Evolutionary conservation across 2,888 invertebrate genomes (phyloP).

Genomic region (Lomographa bimaculata): DNA sequence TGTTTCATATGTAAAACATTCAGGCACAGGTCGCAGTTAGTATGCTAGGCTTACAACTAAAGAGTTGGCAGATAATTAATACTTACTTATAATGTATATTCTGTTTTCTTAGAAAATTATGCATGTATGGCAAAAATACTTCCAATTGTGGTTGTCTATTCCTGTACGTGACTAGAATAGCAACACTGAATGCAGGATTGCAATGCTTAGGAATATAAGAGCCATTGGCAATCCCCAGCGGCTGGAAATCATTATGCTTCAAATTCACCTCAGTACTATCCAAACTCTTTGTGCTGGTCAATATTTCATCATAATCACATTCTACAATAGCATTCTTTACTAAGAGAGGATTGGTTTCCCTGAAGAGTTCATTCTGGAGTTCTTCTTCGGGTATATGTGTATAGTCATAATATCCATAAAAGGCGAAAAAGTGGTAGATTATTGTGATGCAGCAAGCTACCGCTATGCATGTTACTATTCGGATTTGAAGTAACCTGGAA

Average conservation of each 20-base stretch:
- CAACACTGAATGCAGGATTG: conserved; percentile 85
- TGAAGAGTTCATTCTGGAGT: conserved; percentile 46
- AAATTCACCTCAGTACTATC: conserved; percentile 46
- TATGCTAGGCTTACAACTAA: too few relatives aligned
- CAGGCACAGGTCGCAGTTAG: too few relatives aligned
- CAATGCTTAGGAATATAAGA: conserved; percentile 60
- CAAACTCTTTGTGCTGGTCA: conserved; percentile 44
- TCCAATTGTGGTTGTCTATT: conserved; percentile 90
- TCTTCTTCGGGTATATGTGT: conserved; percentile 45
- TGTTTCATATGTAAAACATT: too few relatives aligned
- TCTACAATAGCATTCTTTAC: conserved; percentile 40
- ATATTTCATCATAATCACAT: conserved; percentile 60
- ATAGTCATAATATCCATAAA: conserved; percentile 54
- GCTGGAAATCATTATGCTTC: conserved; percentile 48
- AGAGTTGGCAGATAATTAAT: too few relatives aligned
- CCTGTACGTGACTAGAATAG: conserved; percentile 91
- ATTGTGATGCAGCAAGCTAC: conserved; percentile 43
- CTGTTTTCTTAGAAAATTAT: conserved; percentile 92
- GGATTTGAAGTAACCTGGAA: conserved; percentile 47
- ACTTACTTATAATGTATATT: conserved; percentile 89
- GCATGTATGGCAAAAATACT: conserved; percentile 92
- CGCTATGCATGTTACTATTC: conserved; percentile 44
- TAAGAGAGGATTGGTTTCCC: conserved; percentile 42
- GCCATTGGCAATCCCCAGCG: conserved; percentile 56
- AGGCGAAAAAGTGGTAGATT: conserved; percentile 46